Percentiles rank a stretch among this genome's conserved stretches.
These are phyloP conservation scores for Noctuana brunneofusca DNA, from an alignment of 2,888 invertebrate genomes.

Conservation along the genomic window DNA sequence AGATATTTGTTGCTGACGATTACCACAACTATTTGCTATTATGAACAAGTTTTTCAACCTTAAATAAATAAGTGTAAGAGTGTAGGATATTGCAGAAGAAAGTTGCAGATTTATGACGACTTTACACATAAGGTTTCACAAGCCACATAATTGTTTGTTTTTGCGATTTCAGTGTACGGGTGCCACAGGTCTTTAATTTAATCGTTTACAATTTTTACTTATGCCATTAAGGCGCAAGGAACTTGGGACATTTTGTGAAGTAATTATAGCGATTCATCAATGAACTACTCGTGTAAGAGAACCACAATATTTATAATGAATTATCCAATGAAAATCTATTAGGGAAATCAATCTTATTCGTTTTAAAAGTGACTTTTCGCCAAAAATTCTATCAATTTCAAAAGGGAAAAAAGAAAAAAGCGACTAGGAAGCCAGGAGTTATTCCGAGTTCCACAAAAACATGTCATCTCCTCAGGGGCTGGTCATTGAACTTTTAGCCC, in stretches of 20 bases:
- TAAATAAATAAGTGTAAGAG: not conserved
- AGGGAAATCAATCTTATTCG: too few species aligned
- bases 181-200: slow-evolving; percentile 30
- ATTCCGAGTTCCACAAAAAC: slow-evolving; percentile 29
- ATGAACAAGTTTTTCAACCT: not conserved
- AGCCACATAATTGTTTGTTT: slow-evolving; percentile 30
- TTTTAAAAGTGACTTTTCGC: not conserved
- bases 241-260: slow-evolving; percentile 23
- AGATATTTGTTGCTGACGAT: slow-evolving; percentile 24
- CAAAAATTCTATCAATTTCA: not conserved
- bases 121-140: slow-evolving; percentile 45
- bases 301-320: too few species aligned
- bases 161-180: slow-evolving; percentile 32
- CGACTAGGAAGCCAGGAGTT: slow-evolving; percentile 30
- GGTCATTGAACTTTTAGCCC: slow-evolving; percentile 65
- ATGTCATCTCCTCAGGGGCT: slow-evolving; percentile 35
- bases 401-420: slow-evolving; percentile 10
- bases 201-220: slow-evolving; percentile 31
- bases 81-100: not conserved
- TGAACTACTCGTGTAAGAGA: too few species aligned
- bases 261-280: slow-evolving; percentile 13
- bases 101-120: slow-evolving; percentile 45
- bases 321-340: too few species aligned
- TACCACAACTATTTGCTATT: slow-evolving; percentile 2
- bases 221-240: slow-evolving; percentile 21